phyloP scores from a whole-genome alignment of 1,140 invertebrate species.

The Stratiolaelaps scimitus region DNA sequence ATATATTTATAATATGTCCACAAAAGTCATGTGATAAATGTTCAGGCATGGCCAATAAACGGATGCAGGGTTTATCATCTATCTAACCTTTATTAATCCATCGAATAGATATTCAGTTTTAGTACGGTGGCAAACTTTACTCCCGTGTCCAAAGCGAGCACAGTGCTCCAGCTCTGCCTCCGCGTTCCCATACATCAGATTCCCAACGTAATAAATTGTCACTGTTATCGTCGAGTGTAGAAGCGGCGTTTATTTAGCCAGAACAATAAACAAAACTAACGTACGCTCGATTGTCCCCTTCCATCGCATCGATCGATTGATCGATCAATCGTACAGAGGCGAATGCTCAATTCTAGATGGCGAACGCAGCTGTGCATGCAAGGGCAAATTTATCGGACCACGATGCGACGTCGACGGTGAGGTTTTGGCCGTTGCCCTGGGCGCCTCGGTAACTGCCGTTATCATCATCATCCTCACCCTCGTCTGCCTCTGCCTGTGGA shows the following conservation, averaged over 20 bases:
- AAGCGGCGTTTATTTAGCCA: constrained; percentile 31
- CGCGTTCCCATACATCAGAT: no score
- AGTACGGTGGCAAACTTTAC: no score
- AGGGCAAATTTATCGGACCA: constrained; percentile 68
- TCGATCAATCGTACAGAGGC: constrained; percentile 58
- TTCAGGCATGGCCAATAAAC: no score
- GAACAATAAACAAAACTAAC: not conserved
- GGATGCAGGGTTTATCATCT: no score
- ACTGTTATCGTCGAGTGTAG: no score
- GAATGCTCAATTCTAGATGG: constrained; percentile 61
- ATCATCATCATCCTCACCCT: constrained; percentile 74
- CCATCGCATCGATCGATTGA: constrained; percentile 54
- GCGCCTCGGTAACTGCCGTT: constrained; percentile 69
- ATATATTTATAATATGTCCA: no score
- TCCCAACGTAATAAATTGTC: no score
- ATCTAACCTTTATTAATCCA: no score
- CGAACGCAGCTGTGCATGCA: constrained; percentile 63
- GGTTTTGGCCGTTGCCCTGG: constrained; percentile 73
- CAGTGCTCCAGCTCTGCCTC: no score
- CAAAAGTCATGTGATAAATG: no score
- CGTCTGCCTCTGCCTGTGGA: constrained; percentile 77
- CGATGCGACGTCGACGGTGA: constrained; percentile 81
- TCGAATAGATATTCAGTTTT: no score
- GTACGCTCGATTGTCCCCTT: constrained; percentile 28
- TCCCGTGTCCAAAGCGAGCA: no score